These are phyloP conservation scores for Smutsia gigantea DNA, from an alignment of 2,797 vertebrate species.

Conservation along the genomic window DNA sequence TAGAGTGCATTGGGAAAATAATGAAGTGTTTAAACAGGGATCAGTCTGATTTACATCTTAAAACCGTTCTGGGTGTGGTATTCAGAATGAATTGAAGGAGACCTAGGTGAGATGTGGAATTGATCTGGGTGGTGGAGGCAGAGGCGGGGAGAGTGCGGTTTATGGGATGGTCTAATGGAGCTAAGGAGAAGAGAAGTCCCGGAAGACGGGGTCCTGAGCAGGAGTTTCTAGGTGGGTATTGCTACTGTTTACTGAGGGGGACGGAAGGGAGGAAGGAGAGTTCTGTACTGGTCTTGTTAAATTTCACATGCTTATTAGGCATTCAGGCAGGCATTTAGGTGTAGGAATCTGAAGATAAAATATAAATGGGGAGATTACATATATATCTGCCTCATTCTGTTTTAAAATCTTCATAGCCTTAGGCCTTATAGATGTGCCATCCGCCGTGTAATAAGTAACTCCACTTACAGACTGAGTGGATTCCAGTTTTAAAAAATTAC, in stretches of 20 bases:
- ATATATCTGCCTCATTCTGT: background rate
- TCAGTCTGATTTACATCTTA: background rate
- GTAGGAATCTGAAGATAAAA: background rate
- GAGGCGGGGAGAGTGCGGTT: background rate
- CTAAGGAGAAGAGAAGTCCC: background rate
- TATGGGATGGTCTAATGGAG: background rate
- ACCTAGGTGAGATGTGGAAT: too few relatives aligned
- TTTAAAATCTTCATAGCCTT: conserved; percentile 2
- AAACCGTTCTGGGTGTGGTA: background rate
- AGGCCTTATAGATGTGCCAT: background rate
- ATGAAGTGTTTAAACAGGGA: background rate
- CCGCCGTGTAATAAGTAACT: background rate
- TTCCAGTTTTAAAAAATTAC: background rate
- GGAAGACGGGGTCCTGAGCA: background rate
- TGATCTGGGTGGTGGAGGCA: background rate
- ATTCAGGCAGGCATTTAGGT: background rate
- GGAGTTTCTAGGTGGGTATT: background rate
- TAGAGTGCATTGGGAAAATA: background rate
- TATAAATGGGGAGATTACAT: background rate
- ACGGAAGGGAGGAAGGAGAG: background rate
- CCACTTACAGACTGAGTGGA: background rate
- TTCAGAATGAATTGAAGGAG: background rate
- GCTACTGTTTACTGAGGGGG: background rate
- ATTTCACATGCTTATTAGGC: background rate
- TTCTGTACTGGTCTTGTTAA: background rate